These are phyloP conservation scores for Bubalus kerabau DNA, from an alignment of 2,113 vertebrate species.

Conservation along the genomic window DNA sequence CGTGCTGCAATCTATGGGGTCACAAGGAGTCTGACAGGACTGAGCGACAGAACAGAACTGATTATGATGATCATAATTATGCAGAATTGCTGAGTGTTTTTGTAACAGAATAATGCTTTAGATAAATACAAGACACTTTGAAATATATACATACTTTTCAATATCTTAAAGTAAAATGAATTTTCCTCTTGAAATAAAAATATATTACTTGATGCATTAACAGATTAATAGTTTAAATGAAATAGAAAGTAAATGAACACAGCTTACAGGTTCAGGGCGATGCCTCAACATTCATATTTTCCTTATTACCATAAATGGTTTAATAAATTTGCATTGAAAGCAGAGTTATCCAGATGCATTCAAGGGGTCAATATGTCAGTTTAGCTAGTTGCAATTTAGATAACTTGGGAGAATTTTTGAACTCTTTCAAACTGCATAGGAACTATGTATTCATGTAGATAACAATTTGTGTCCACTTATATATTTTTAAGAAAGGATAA, in stretches of 20 bases:
- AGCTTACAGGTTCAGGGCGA: background rate
- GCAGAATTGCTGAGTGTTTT: background rate
- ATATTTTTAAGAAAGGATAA: background rate
- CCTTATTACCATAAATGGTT: background rate
- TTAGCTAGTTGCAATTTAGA: background rate
- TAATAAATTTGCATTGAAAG: background rate
- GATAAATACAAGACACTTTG: background rate
- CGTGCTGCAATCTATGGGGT: fast-evolving
- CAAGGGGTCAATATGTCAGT: background rate
- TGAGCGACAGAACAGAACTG: background rate
- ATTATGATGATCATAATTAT: background rate
- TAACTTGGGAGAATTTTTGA: background rate
- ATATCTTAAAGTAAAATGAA: background rate
- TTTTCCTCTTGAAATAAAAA: background rate
- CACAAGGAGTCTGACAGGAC: background rate
- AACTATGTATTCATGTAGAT: background rate
- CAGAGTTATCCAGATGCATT: background rate
- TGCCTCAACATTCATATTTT: background rate
- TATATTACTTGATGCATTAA: background rate
- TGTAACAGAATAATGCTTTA: background rate
- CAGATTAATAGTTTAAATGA: background rate
- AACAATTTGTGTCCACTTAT: background rate
- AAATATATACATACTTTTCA: background rate
- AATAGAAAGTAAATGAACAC: background rate
- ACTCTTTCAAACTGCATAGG: background rate